Base-by-base conservation (phyloP, 2,113 vertebrate genomes). In the Macquaria australasica region DNA sequence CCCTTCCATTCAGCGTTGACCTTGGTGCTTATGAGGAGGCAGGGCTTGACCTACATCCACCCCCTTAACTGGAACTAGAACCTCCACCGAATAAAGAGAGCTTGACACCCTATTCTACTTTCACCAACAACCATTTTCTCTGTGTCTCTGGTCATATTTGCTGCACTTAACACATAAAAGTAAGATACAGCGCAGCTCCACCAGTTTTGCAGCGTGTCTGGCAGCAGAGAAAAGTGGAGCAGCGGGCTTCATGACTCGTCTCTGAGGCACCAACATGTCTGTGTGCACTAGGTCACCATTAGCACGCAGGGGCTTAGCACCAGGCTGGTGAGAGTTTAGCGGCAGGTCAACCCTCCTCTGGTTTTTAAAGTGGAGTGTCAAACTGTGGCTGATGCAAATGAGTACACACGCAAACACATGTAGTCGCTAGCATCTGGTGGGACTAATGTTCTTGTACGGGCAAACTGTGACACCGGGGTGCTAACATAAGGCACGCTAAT, bases 291-390 rank as follows among this genome's bases (percentile, higher is more conserved):
- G 97, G 97, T 97, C 96, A 96, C 95, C 96, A 94, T 96, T 97
- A 97, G 96, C 96, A 97, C 96, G 93, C 94, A 95, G 96, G 94
- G 95, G 96, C 96, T 97, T 97, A 96, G 96, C 95, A 94, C 94
- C 87, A 85, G n/a, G 89, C 94, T 93, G 89, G 92, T 94, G 92
- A 95, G 96, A 95, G 94, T 96, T 96, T 95, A 96, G 95, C 93
- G 91, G 94, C 90, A 94, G 94, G 95, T 96, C 95, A 97, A 89
- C 87, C 95, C 85, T 94, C 94, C 92, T 96, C 96, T 95, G 94
- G 68, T 90, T 94, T 91, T 93, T 94, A 94, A 94, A 95, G 87
- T 86, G 67, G 88, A 95, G 96, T 96, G 96, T 97, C 96, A 97
- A 95, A 93, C 88, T 93, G 94, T 94, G 94, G 95, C 95, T 94